These are phyloP conservation scores for Triplophysa dalaica DNA, from an alignment of 2,113 vertebrate species.

Conservation along the genomic window DNA sequence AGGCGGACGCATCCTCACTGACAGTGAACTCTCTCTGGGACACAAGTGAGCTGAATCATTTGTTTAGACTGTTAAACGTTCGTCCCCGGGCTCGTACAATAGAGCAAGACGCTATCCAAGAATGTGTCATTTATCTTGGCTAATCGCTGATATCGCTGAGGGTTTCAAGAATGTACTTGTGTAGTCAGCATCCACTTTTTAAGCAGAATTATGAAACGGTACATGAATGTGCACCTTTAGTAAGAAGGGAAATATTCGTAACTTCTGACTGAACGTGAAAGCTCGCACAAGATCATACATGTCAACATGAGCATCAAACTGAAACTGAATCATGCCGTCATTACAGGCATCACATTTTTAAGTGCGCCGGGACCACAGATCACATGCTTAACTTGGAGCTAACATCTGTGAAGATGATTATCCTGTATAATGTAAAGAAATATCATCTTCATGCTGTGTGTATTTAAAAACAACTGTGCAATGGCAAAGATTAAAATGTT, in stretches of 20 bases:
- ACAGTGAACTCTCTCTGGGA: conserved; percentile 2
- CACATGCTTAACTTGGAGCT: too few species aligned
- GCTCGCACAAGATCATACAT: neutral
- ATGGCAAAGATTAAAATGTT: too few species aligned
- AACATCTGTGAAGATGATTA: too few species aligned
- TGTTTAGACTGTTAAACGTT: conserved; percentile 26
- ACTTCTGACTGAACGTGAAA: conserved; percentile 21
- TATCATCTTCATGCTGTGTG: too few species aligned
- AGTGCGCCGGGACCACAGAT: too few species aligned
- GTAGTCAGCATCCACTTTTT: neutral
- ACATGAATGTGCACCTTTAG: neutral
- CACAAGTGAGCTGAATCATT: neutral
- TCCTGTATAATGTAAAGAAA: too few species aligned
- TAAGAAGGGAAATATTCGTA: neutral
- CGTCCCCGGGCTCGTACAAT: neutral
- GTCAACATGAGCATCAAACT: neutral
- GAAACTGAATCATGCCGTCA: neutral
- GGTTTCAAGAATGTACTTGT: conserved; percentile 7
- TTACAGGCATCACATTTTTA: neutral
- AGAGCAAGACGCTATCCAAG: conserved; percentile 18
- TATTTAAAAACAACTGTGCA: too few species aligned
- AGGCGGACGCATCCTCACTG: conserved; percentile 1
- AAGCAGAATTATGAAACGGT: neutral
- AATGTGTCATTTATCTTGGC: conserved; percentile 37
- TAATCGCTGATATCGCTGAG: conserved; percentile 14